Evolutionary conservation across 2,888 invertebrate genomes (phyloP), one percentile per base, ranked within the genome.

Genomic region (Ichneumon xanthorius): DNA sequence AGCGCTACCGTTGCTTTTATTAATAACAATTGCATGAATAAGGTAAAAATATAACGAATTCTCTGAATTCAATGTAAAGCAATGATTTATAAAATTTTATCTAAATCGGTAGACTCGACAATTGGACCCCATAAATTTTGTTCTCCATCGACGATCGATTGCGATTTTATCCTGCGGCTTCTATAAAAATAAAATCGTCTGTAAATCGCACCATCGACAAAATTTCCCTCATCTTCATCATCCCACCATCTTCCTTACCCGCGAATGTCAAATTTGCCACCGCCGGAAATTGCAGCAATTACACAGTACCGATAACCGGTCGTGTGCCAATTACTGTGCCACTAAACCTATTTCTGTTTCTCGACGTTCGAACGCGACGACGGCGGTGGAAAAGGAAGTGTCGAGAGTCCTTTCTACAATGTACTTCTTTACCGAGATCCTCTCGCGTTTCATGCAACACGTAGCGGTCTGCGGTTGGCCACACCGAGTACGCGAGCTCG

Each of bases 361-460:
- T 50, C 26, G 19, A 65, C 22, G 37, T 55, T 55, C 16, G 19
- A 33, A 5, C 16, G 19, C 33, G 16, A 26, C 33, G 33, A 55
- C 67, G 77, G 45, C 37, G 53, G n/a, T 22, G 77, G 77, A 77
- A 67, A 67, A 67, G 77, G 77, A 77, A 77, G 67, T 65, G 53
- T 63, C 77, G 22, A 63, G 7, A 40, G 16, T 77, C 33, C 6
- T 65, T 65, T 37, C 67, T 55, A n/a, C 16, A 63, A 65, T 65
- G 37, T 68, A 37, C 37, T 61, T 75, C 37, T 67, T 61, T 53
- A 19, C 40, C 71, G 71, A 48, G 63, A 71, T 71, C 72, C 67
- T 81, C 72, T 71, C 65, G 77, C 50, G 77, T 85, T 82, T 82
- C 85, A 82, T 71, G 76, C 73, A 77, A 72, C 68, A 67, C 81